phyloP scores from a whole-genome alignment of 2,888 invertebrate genomes.

The Peribatodes rhomboidaria region DNA sequence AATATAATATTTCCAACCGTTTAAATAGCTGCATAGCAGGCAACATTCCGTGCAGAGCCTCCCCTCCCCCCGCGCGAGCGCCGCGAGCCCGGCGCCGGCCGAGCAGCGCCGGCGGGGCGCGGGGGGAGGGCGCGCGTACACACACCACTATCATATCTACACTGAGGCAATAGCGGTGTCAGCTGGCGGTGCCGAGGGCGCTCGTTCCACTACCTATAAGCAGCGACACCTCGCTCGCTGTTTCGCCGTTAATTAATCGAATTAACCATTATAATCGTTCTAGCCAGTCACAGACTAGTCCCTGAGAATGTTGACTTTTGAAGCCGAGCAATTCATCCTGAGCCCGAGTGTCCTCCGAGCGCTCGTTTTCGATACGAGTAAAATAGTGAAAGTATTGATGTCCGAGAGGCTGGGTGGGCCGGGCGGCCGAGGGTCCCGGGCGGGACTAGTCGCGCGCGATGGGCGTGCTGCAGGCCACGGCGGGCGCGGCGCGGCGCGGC shows the following conservation, averaged over 20 bases:
- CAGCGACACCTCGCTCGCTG: background rate
- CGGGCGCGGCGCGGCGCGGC: conserved; percentile 43
- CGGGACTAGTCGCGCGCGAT: conserved; percentile 67
- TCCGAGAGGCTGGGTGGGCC: background rate
- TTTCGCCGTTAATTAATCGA: background rate
- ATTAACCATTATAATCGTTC: conserved; percentile 3
- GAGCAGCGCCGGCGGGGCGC: background rate
- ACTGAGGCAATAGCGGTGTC: conserved; percentile 47
- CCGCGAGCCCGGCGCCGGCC: background rate
- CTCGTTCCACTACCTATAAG: background rate
- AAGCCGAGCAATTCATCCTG: conserved; percentile 26
- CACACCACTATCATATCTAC: conserved; percentile 38
- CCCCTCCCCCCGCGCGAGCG: background rate
- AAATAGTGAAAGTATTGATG: no score
- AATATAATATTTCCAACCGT: conserved; percentile 1
- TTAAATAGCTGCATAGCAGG: background rate
- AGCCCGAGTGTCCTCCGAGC: background rate
- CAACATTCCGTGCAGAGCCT: background rate
- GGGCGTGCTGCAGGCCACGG: conserved; percentile 78
- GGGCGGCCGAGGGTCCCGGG: conserved; percentile 2
- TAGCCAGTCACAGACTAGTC: background rate
- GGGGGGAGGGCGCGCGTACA: background rate
- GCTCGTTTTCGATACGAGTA: background rate
- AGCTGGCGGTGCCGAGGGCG: no score
- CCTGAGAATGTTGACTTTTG: conserved; percentile 13